Base-by-base conservation (phyloP, 2,888 invertebrate genomes). In the Erebia palarica region DNA sequence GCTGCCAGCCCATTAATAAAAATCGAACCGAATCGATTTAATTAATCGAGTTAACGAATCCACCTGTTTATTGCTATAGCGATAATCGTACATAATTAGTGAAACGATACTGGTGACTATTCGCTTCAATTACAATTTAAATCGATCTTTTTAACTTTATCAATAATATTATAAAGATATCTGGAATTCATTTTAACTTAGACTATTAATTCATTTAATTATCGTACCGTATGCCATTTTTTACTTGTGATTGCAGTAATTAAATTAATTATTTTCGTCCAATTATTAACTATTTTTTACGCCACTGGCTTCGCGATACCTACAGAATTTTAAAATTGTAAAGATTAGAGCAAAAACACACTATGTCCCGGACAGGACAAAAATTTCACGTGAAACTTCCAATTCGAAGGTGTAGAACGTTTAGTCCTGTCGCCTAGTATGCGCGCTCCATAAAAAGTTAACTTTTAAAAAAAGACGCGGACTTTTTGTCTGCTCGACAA, bases 71-170 rank as follows among this genome's bases (percentile, higher is more conserved):
- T 78, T 76, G 11, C 42, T 76, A 11, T 27, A 72, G 72, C 66
- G 55, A 21, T 78, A 78, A 78, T 78, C 76, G 73, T 71, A 74
- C 69, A 70, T 78, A 77, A 76, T 79, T 77, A 78, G 70, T 70
- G 67, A 71, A 69, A 73, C 74, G 76, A 75, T 75, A 75, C 77
- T 65, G 78, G 74, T 82, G 86, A 84, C 83, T 83, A 85, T 86
- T 84, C 80, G 81, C 80, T 80, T 79, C 78, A 79, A 81, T 81
- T 80, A 53, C 27, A 55, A 42, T 51, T 55, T 55, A 80, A 82
- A 84, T 83, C 83, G 83, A 85, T 83, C 73, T 77, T 75, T 75
- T 64, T 83, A 81, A 83, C 36, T 36, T 84, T 82, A 82, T 76
- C 76, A 73, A 76, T 74, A 76, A 18, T 47, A 18, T 61, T 61